These are phyloP conservation scores for Crematogaster levior DNA, from an alignment of 2,888 invertebrate genomes.

Conservation along the genomic window DNA sequence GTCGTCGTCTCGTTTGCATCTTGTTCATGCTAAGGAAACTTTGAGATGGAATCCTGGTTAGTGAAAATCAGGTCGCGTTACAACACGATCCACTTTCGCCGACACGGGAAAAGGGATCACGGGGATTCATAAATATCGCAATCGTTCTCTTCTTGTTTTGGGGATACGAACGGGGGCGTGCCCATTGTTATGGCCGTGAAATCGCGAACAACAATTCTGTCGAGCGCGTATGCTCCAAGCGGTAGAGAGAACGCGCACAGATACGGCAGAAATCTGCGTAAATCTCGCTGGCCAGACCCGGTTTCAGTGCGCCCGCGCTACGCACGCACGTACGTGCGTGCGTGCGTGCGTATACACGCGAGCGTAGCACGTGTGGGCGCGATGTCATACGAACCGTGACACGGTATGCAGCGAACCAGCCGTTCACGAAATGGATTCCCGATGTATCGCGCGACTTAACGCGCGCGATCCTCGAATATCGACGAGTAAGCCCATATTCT, in stretches of 20 bases:
- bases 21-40: neutral
- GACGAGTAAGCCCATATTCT: conserved; percentile 5
- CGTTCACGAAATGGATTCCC: conserved; percentile 47
- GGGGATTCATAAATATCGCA: conserved; percentile 2
- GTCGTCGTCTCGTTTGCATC: conserved; percentile 25
- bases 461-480: conserved; percentile 23
- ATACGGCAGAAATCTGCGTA: conserved; percentile 54
- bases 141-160: conserved; percentile 41
- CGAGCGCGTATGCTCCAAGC: neutral
- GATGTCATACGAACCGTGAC: conserved; percentile 34
- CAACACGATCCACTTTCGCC: conserved; percentile 41
- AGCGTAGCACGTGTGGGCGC: conserved; percentile 38
- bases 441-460: conserved; percentile 40
- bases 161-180: conserved; percentile 32
- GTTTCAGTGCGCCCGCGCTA: neutral
- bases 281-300: conserved; percentile 37
- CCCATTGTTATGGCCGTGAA: conserved; percentile 62
- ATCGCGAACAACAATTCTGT: conserved; percentile 42
- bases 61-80: conserved; percentile 34
- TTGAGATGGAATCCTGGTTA: conserved; percentile 13
- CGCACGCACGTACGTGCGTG: conserved; percentile 3
- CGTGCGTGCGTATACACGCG: conserved; percentile 33
- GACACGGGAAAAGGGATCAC: conserved; percentile 8
- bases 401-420: conserved; percentile 6
- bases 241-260: conserved; percentile 23